phyloP scores from a whole-genome alignment of 2,888 invertebrate species.

The Thecophora atra region DNA sequence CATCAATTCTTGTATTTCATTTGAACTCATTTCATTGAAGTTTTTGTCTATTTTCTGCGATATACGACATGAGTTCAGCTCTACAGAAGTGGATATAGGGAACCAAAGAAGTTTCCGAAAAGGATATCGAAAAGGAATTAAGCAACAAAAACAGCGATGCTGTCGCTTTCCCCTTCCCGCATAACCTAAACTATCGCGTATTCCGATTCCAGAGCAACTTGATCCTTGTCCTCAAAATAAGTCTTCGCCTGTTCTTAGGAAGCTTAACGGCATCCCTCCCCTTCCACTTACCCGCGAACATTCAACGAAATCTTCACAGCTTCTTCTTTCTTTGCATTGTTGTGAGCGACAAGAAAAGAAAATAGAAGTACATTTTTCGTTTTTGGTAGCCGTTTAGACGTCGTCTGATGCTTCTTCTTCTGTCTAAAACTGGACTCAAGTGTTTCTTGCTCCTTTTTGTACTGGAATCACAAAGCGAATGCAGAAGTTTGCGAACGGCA shows the following conservation, averaged over 20 bases:
- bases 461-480: slow-evolving; percentile 21
- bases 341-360: slow-evolving; percentile 20
- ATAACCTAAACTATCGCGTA: slow-evolving; percentile 9
- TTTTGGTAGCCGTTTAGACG: slow-evolving; percentile 2
- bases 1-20: not conserved
- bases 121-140: slow-evolving; percentile 28
- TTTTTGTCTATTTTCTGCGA: not conserved
- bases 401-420: slow-evolving; percentile 15
- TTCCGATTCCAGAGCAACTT: slow-evolving; percentile 37
- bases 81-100: slow-evolving; percentile 24
- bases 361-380: slow-evolving; percentile 28
- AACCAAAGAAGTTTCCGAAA: slow-evolving; percentile 27
- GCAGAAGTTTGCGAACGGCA: slow-evolving; percentile 25
- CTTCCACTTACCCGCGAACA: not conserved
- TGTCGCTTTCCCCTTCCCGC: not conserved
- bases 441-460: slow-evolving; percentile 24
- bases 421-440: slow-evolving; percentile 8
- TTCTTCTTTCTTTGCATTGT: slow-evolving; percentile 24
- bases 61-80: not conserved
- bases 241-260: slow-evolving; percentile 53
- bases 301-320: not conserved
- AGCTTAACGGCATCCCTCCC: slow-evolving; percentile 17
- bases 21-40: not conserved
- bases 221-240: slow-evolving; percentile 53
- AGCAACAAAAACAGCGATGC: too few relatives aligned